A percentile compares a stretch with the other conserved stretches of the same genome.
Evolutionary conservation across 2,113 vertebrate species (phyloP).

Genomic region (Ancistrus triradiatus): DNA sequence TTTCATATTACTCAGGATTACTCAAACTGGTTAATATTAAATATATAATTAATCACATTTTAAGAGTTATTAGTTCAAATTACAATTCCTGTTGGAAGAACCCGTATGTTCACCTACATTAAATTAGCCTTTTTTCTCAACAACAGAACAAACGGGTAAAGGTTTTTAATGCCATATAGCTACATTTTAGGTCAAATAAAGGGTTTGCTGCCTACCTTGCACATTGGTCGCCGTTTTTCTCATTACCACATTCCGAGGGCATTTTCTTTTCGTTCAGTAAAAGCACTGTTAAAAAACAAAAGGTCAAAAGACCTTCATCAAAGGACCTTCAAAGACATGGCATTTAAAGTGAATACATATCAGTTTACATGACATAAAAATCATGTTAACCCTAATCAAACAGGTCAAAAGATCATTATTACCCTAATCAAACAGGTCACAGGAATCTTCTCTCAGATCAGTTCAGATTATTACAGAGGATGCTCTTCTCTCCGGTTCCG

Average conservation of each 20-base stretch:
- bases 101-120: too few species aligned
- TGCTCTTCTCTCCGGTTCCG: not conserved
- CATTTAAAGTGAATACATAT: not conserved
- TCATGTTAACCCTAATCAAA: not conserved
- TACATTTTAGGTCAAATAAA: not conserved
- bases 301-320: not conserved
- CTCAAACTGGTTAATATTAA: too few species aligned
- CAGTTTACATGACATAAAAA: not conserved
- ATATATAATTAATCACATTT: too few species aligned
- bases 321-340: too few species aligned
- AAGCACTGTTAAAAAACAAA: not conserved
- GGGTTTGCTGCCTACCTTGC: conserved; percentile 22
- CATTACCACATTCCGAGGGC: conserved; percentile 12
- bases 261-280: conserved; percentile 14
- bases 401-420: too few species aligned
- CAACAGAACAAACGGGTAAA: too few species aligned
- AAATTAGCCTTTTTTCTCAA: too few species aligned
- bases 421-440: not conserved
- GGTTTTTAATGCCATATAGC: too few species aligned
- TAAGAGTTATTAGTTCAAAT: too few species aligned
- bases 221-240: conserved; percentile 21
- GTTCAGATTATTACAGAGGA: not conserved
- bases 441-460: not conserved
- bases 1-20: too few species aligned
- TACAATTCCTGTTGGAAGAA: too few species aligned